These are phyloP conservation scores for Petrophora chlorosata DNA, from an alignment of 2,888 invertebrate genomes.

Conservation along the genomic window DNA sequence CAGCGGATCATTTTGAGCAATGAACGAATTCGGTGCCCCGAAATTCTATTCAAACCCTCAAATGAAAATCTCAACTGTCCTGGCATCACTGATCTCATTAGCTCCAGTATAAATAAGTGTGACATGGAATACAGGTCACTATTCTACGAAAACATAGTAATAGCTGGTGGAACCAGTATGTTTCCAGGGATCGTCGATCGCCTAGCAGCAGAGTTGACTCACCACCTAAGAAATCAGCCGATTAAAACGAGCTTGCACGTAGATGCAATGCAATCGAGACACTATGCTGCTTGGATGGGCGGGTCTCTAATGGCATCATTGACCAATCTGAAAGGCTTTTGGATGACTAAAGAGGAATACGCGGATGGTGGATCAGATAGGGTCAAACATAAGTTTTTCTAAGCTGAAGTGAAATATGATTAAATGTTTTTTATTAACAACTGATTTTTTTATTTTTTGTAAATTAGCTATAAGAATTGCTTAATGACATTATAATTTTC, in stretches of 20 bases:
- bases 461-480: no score
- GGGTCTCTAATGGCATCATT: slow-evolving; percentile 97
- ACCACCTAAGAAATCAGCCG: slow-evolving; percentile 79
- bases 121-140: slow-evolving; percentile 93
- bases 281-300: slow-evolving; percentile 98
- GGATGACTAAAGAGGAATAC: slow-evolving; percentile 97
- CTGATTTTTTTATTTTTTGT: no score
- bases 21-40: slow-evolving; percentile 92
- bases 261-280: slow-evolving; percentile 93
- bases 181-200: slow-evolving; percentile 95
- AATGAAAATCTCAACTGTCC: slow-evolving; percentile 90
- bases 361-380: slow-evolving; percentile 95
- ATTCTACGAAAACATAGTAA: slow-evolving; percentile 93
- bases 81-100: slow-evolving; percentile 86
- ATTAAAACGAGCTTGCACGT: slow-evolving; percentile 87
- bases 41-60: slow-evolving; percentile 92
- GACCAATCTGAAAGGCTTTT: slow-evolving; percentile 96
- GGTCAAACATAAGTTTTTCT: slow-evolving; percentile 97
- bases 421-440: no score
- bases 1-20: slow-evolving; percentile 90
- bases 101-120: slow-evolving; percentile 83
- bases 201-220: slow-evolving; percentile 93
- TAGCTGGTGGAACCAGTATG: slow-evolving; percentile 94
- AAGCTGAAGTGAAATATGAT: no score
- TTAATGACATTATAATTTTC: no score